Evolutionary conservation across 2,113 vertebrate genomes (phyloP).

Genomic region (Eudyptes chrysolophus): DNA sequence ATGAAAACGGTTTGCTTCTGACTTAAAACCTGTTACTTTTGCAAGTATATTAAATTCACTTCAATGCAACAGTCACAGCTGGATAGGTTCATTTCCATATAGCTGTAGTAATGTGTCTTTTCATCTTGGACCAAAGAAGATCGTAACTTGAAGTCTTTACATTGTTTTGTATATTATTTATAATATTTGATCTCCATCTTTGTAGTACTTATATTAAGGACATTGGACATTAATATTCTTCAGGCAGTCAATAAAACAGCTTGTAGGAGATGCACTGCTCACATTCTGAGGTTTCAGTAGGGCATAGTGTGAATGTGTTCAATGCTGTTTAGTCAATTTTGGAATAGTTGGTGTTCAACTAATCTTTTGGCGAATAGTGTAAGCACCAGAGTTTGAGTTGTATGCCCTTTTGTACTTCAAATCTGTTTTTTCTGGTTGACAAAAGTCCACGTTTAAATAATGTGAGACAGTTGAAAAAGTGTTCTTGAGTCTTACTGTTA

Average conservation of each 20-base stretch:
- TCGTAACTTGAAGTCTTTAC: neutral
- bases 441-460: neutral
- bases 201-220: neutral
- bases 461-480: neutral
- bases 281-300: neutral
- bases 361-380: neutral
- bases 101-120: neutral
- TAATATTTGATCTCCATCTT: neutral
- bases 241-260: neutral
- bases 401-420: neutral
- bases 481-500: neutral
- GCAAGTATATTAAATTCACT: neutral
- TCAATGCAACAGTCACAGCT: neutral
- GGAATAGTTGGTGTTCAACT: neutral
- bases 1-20: neutral
- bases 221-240: neutral
- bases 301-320: neutral
- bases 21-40: neutral
- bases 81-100: neutral
- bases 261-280: neutral
- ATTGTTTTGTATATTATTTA: neutral
- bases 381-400: neutral
- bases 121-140: conserved; percentile 4
- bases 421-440: neutral
- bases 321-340: neutral